Conservation (phyloP, 2,888 invertebrate genomes). For the Ophioninae sp. region DNA sequence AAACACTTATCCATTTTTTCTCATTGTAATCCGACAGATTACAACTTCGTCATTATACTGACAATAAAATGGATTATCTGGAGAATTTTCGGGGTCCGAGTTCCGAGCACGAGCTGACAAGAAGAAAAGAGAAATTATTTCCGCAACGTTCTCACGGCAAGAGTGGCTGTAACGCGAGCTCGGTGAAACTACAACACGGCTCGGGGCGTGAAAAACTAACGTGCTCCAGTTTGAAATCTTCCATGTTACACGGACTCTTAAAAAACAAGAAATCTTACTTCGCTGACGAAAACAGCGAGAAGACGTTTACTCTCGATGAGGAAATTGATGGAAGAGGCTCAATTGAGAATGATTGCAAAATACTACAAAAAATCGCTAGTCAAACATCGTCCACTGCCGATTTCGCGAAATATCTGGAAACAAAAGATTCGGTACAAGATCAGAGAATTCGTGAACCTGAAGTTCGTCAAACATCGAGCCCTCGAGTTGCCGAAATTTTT, state of each 20-base stretch:
- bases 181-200: conserved; percentile 26
- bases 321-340: not conserved
- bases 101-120: conserved; percentile 24
- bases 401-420: conserved; percentile 24
- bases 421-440: conserved; percentile 3
- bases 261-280: conserved; percentile 38
- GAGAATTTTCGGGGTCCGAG: conserved; percentile 19
- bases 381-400: not conserved
- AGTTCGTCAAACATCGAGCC: conserved; percentile 44
- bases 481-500: conserved; percentile 62
- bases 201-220: conserved; percentile 28
- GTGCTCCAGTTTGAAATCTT: conserved; percentile 7
- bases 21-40: not conserved
- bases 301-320: not conserved
- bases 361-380: not conserved
- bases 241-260: conserved; percentile 23
- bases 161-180: conserved; percentile 18
- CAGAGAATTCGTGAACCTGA: not conserved
- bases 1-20: too few relatives aligned
- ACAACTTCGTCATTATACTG: not conserved
- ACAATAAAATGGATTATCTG: conserved; percentile 40
- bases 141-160: not conserved
- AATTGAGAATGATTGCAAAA: not conserved
- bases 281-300: not conserved
- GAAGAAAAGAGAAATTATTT: conserved; percentile 20